Conservation (phyloP, 2,888 invertebrate species). For the Thalpophila matura region DNA sequence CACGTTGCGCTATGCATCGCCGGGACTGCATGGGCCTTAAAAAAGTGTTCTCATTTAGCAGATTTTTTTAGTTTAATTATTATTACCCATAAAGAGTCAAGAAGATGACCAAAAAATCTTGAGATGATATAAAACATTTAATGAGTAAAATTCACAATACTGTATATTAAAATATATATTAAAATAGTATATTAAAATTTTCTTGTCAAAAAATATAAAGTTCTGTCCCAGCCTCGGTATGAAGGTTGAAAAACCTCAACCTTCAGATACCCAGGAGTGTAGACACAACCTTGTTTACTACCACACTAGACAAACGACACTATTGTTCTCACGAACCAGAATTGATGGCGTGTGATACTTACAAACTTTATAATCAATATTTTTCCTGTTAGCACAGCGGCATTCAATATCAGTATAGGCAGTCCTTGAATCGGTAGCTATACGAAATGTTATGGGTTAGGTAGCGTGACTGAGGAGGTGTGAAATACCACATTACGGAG, state of each 20-base stretch:
- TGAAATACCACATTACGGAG: conserved; percentile 3
- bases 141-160: no score
- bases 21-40: no score
- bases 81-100: no score
- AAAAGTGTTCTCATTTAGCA: no score
- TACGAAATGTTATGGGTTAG: not conserved
- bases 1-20: no score
- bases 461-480: conserved; percentile 14
- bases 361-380: conserved; percentile 20
- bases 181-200: conserved; percentile 7
- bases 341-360: conserved; percentile 3
- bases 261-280: conserved; percentile 35
- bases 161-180: no score
- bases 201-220: conserved; percentile 10
- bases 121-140: no score
- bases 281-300: conserved; percentile 20
- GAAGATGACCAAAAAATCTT: no score
- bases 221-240: conserved; percentile 17
- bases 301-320: conserved; percentile 6
- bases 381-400: conserved; percentile 40
- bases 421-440: not conserved
- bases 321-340: conserved; percentile 44
- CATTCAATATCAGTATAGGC: not conserved
- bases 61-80: no score
- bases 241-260: conserved; percentile 33